Evolutionary conservation across 1,140 invertebrate genomes (phyloP).

Genomic region (Drosophila erecta): DNA sequence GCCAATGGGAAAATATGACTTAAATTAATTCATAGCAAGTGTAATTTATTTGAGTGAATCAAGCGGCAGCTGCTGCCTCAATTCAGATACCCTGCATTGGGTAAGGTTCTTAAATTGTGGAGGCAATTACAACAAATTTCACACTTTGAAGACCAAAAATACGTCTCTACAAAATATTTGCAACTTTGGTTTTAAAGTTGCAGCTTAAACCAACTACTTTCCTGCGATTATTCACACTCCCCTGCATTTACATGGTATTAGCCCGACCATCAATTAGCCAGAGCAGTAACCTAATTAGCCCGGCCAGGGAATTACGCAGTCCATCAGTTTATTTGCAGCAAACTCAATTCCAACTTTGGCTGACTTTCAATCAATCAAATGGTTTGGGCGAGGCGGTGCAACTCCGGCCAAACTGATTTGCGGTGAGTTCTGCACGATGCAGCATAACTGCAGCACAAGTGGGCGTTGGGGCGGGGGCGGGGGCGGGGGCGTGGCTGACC

Average conservation of each 20-base stretch:
- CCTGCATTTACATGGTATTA: background rate
- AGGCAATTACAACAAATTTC: too few species aligned
- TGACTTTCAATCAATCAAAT: conserved; percentile 67
- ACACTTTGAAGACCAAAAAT: too few species aligned
- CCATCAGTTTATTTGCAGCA: conserved; percentile 41
- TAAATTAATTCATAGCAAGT: conserved; percentile 65
- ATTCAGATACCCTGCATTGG: conserved; percentile 5
- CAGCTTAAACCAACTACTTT: too few species aligned
- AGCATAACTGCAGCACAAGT: conserved; percentile 1
- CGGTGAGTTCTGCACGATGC: conserved; percentile 51
- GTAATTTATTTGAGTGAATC: conserved; percentile 49
- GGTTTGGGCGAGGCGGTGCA: conserved; percentile 9
- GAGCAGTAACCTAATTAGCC: conserved; percentile 27
- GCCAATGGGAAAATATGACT: conserved; percentile 65
- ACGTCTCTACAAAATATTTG: too few species aligned
- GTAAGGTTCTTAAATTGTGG: background rate
- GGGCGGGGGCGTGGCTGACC: conserved; percentile 6
- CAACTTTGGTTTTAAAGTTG: background rate
- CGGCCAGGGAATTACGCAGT: conserved; percentile 22
- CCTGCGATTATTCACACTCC: too few species aligned
- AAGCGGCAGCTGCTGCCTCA: conserved; percentile 19
- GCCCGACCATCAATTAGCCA: background rate
- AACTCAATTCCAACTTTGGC: conserved; percentile 58
- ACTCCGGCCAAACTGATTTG: conserved; percentile 61
- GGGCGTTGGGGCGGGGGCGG: background rate